These are phyloP conservation scores for Zele albiditarsus DNA, from an alignment of 2,888 invertebrate genomes.

Conservation along the genomic window DNA sequence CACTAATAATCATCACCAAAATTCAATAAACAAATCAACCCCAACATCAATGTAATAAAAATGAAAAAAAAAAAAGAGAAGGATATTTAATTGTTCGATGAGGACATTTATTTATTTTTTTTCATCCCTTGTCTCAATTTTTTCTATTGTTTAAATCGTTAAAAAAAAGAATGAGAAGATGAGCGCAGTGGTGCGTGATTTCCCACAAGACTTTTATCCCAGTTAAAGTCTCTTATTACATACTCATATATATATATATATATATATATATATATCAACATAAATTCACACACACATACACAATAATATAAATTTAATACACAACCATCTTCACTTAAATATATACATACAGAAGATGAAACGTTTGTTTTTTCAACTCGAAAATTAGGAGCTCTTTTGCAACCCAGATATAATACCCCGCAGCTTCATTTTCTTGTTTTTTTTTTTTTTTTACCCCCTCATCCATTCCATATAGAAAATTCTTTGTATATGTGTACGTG, in stretches of 20 bases:
- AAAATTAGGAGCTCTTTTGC: conserved; percentile 58
- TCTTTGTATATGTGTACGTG: conserved; percentile 58
- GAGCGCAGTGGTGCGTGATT: conserved; percentile 2
- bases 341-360: conserved; percentile 23
- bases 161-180: background rate
- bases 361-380: conserved; percentile 62
- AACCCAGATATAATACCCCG: conserved; percentile 42
- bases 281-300: background rate
- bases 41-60: background rate
- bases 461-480: conserved; percentile 41
- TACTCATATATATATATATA: background rate
- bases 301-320: background rate
- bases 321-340: background rate
- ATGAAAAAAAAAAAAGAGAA: background rate
- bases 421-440: conserved; percentile 30
- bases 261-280: no score
- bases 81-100: background rate
- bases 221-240: conserved; percentile 22
- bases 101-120: background rate
- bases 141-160: background rate
- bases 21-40: background rate
- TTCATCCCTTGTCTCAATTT: background rate
- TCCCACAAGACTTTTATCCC: conserved; percentile 15
- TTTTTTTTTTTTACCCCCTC: no score
- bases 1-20: no score